These are phyloP conservation scores for Laticauda laticaudata DNA, from an alignment of 2,113 vertebrate species.

Conservation along the genomic window DNA sequence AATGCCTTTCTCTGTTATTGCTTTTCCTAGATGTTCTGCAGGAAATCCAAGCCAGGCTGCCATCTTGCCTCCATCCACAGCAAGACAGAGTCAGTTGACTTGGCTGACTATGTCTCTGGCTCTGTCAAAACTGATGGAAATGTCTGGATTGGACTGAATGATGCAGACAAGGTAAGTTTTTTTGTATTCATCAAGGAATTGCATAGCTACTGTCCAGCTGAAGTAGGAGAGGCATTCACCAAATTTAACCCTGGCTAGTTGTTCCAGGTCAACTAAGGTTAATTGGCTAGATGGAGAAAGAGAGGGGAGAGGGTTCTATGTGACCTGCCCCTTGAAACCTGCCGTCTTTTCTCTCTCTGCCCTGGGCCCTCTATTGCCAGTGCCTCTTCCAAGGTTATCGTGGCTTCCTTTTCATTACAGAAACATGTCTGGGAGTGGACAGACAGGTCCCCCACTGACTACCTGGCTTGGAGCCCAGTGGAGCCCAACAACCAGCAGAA, in stretches of 20 bases:
- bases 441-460: background rate
- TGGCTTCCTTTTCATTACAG: background rate
- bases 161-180: background rate
- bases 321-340: background rate
- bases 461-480: background rate
- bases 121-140: fast-evolving
- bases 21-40: background rate
- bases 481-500: background rate
- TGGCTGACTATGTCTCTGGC: background rate
- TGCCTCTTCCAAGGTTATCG: background rate
- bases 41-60: background rate
- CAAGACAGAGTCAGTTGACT: background rate
- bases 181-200: background rate
- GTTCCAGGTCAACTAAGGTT: background rate
- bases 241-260: background rate
- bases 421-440: background rate
- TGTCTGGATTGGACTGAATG: background rate
- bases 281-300: background rate
- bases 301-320: too few relatives aligned
- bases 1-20: background rate
- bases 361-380: background rate
- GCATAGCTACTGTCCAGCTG: background rate
- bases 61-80: background rate
- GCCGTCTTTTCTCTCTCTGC: background rate
- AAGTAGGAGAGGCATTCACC: background rate